Base-by-base conservation (phyloP, 2,888 invertebrate species). In the Folsomia manolachei region DNA sequence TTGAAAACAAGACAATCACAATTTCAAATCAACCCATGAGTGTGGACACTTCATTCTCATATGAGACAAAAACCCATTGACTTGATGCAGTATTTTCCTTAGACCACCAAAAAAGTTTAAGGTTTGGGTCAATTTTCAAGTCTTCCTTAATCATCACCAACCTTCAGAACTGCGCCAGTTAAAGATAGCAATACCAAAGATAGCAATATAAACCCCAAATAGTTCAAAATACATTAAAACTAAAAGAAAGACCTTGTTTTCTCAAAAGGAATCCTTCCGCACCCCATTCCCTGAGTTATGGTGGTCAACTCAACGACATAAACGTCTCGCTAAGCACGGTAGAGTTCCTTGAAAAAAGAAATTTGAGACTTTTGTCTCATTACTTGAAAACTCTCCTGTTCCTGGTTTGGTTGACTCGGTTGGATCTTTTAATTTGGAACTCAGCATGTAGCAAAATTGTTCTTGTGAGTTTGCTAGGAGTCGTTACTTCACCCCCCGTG, bases 391-490 rank as follows among this genome's bases (percentile, higher is more conserved):
- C 39, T 39, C 39, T 56, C 21, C n/a, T 56, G 56, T 56, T 66
- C 51, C 65, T 66, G 65, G 19, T 52, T 51, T 1, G 65, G 51
- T 27, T 2, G 4, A n/a, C n/a, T 25, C 23, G 64, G 64, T 19
- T 7, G 4, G 19, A n/a, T 21, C 39, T 66, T 66, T 52, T 66
- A 66, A 66, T 66, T 66, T 66, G 19, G 2, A 39, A 66, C 65
- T 27, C 65, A 66, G 65, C 65, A 66, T 66, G 65, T 27, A 66
- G 65, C 39, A 66, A 63, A 66, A 1, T 2, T 64, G n/a, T n/a
- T n/a, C n/a, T 18, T 39, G 21, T 56, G 11, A 56, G 56, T 56
- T 56, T 56, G 39, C 39, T 39, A 9, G 39, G 4, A 39, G 39
- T 39, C 39, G 39, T 4, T 39, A 39, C 39, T 39, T 39, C 14